Base-by-base conservation (phyloP, 1,140 invertebrate species). In the Gryon sp. region DNA sequence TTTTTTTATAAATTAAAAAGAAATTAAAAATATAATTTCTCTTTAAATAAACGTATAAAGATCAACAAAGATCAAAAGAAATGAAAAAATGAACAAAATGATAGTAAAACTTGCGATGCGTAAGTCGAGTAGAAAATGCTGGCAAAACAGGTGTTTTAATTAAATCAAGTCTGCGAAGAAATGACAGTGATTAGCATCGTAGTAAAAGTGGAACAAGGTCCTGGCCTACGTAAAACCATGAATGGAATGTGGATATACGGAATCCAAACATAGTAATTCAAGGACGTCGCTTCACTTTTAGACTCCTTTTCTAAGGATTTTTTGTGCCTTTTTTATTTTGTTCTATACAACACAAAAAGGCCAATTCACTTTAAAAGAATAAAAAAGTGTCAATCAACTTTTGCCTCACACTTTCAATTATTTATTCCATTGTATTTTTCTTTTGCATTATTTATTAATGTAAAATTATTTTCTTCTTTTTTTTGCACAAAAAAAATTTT, bases 181-280 rank as follows among this genome's bases (percentile, higher is more conserved):
- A 74, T 60, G 48, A 72, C 75, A 74, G 50, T 70, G 69, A 73
- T 74, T 82, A 80, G 81, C 80, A 65, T 59, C 59, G 50, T 48
- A 52, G 73, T 65, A 84, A 82, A 85, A 84, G 80, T 84, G 69
- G 84, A 83, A 83, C 84, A 79, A 85, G 83, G 83, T 75, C 69
- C 70, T 77, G 57, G 65, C 48, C 66, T 63, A 70, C 63, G 70
- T 73, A 76, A 82, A 82, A 76, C 77, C 79, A 80, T 66, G 65
- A 69, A 69, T 70, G 65, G 55, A 78, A 70, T 74, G 76, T 78
- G 46, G 78, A 68, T 70, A 75, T 46, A 26, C 70, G 14, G 53
- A 68, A 72, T 50, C 45, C 63, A 45, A 78, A 78, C 12, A 69
- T 60, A 68, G 68, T 24, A 14, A 52, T 62, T 62, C 60, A 68